A percentile compares a stretch with the other conserved stretches of the same genome.
Conservation (phyloP, 2,797 vertebrate genomes). For the Oryzias sinensis region DNA sequence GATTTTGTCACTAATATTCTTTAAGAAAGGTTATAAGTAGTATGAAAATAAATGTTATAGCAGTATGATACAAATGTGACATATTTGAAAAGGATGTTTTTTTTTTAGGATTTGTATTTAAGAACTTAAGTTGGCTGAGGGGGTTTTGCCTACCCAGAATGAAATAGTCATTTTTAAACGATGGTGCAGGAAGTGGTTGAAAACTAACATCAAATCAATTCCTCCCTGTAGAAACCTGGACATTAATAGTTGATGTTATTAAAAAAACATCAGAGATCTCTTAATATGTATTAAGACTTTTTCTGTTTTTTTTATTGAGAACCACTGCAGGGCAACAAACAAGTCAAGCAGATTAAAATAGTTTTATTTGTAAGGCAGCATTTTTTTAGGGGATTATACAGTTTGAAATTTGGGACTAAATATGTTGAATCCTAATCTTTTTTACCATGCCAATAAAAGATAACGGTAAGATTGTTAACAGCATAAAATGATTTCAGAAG, state of each 20-base stretch:
- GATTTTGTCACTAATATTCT: neutral
- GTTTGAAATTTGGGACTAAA: slow-evolving; percentile 8
- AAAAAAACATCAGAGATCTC: too few relatives aligned
- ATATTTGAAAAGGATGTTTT: neutral
- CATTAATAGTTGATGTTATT: too few relatives aligned
- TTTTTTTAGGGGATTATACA: neutral
- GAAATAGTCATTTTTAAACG: neutral
- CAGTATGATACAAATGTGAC: neutral
- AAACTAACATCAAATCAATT: too few relatives aligned
- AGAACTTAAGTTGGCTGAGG: slow-evolving; percentile 10
- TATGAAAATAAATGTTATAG: neutral
- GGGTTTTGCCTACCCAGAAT: slow-evolving; percentile 1
- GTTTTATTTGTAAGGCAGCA: slow-evolving; percentile 3
- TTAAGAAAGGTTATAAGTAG: neutral
- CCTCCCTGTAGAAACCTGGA: too few relatives aligned
- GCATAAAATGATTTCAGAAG: neutral
- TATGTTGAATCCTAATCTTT: neutral
- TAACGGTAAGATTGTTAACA: slow-evolving; percentile 1
- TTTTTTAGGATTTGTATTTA: neutral
- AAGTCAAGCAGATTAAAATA: slow-evolving; percentile 2
- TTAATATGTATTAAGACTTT: too few relatives aligned
- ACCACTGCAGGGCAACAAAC: neutral
- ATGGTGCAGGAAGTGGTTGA: neutral
- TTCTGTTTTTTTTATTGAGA: neutral
- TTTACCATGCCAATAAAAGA: neutral